Evolutionary conservation across 2,797 vertebrate genomes (phyloP), one percentile per base, ranked within the genome.

Genomic region (Hippoglossus hippoglossus): DNA sequence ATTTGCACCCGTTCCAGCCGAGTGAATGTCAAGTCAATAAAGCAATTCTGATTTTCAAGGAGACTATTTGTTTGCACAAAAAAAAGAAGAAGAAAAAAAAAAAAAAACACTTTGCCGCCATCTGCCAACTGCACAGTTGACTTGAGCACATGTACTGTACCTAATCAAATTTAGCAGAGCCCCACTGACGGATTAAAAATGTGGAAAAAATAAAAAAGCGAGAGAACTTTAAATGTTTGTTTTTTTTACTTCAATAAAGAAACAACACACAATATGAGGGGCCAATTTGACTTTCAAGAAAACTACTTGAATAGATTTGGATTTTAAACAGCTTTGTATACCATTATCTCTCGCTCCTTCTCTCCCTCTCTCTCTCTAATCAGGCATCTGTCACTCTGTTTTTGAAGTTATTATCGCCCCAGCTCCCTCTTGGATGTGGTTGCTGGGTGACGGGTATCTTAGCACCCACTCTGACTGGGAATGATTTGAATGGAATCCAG

Each of bases 401-500:
- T 98, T 99, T 98, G 96, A 98, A 98, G 97, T 99, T 99, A 99
- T 99, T 99, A 99, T 98, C 97, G 94, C 96, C 96, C 95, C 91
- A 94, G 97, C 97, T 99, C 98, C 97, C 98, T 97, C 96, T 97
- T 98, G 97, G 97, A 98, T 97, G 96, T 94, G 97, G 98, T 99
- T 99, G 98, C 98, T 94, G 98, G 96, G 98, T 98, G 98, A 98
- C 97, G 96, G 47, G 98, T 98, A 98, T 98, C 97, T 98, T 98
- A 98, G 98, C 98, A 98, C 97, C 97, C 98, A 99, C 96, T 99
- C 96, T 97, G 97, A 98, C 98, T 97, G 96, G 96, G 97, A 98
- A 97, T 96, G 97, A 98, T 99, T 98, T 99, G 97, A 98, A 98
- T 97, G 96, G 96, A 97, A 98, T 99, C 98, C 97, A 98, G 97